phyloP scores from a whole-genome alignment of 2,113 vertebrate species.

The Chunga burmeisteri region DNA sequence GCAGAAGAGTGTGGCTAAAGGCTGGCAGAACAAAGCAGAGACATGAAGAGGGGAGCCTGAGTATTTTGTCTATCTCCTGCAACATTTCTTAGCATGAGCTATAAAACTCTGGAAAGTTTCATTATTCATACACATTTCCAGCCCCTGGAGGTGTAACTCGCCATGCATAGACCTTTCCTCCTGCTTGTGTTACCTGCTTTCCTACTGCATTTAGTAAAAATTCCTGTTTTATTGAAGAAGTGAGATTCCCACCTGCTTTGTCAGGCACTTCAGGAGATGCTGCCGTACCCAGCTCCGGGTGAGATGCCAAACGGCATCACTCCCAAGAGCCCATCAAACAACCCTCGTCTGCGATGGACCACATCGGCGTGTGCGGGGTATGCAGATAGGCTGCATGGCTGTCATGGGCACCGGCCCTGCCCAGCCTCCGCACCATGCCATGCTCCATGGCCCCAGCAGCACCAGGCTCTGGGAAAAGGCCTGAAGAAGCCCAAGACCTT shows the following conservation, averaged over 20 bases:
- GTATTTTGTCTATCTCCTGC: not conserved
- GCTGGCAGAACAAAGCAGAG: not conserved
- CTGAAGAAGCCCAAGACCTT: not conserved
- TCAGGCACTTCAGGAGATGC: rapidly evolving
- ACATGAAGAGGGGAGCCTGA: not conserved
- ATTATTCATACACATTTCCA: not conserved
- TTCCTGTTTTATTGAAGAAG: not conserved
- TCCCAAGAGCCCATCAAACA: not conserved
- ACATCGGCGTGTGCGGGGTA: rapidly evolving
- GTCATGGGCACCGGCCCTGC: not conserved
- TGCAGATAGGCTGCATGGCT: not conserved
- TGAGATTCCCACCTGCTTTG: rapidly evolving
- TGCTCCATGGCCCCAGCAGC: not conserved
- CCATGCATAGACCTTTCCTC: not conserved
- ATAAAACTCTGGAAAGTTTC: not conserved
- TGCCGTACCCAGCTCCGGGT: rapidly evolving
- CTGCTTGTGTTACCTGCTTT: not conserved
- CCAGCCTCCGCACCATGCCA: not conserved
- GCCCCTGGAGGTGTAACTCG: not conserved
- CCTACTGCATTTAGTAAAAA: not conserved
- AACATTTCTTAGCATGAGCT: not conserved
- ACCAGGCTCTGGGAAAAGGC: rapidly evolving
- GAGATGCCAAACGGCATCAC: not conserved
- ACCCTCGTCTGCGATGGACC: rapidly evolving
- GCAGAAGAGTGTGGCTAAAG: not conserved